Evolutionary conservation across 53 echinoderm and acorn worm genomes (phyloP).

Genomic region (Holothuria scabra): DNA sequence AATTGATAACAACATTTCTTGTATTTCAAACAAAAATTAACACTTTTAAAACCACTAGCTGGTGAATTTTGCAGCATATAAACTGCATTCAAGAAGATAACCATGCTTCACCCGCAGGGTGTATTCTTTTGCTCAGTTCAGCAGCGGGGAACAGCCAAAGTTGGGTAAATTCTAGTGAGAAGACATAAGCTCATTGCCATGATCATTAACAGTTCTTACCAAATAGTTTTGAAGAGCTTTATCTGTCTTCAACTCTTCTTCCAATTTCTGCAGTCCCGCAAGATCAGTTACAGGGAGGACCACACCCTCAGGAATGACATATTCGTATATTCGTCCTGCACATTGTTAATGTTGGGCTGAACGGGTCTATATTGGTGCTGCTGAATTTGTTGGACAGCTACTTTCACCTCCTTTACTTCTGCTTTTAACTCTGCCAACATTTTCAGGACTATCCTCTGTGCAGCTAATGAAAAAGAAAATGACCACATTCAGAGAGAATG

Average conservation of each 20-base stretch:
- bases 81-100: too few relatives aligned
- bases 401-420: neutral
- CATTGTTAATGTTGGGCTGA: neutral
- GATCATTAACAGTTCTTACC: neutral
- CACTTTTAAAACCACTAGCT: too few relatives aligned
- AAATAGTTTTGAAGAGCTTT: conserved; percentile 6
- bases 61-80: too few relatives aligned
- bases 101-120: too few relatives aligned
- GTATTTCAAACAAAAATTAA: too few relatives aligned
- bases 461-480: conserved; percentile 13
- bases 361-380: neutral
- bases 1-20: too few relatives aligned
- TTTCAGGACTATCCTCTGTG: neutral
- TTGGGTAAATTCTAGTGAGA: too few relatives aligned
- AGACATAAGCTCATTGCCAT: too few relatives aligned
- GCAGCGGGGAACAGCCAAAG: too few relatives aligned
- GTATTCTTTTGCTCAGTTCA: too few relatives aligned
- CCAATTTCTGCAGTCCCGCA: neutral
- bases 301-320: neutral
- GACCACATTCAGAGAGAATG: neutral
- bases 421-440: neutral
- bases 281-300: conserved; percentile 7
- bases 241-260: neutral
- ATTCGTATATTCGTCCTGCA: conserved; percentile 2
- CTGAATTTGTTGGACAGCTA: neutral